These are phyloP conservation scores for Teinopalpus imperialis DNA, from an alignment of 2,888 invertebrate genomes.

Conservation along the genomic window DNA sequence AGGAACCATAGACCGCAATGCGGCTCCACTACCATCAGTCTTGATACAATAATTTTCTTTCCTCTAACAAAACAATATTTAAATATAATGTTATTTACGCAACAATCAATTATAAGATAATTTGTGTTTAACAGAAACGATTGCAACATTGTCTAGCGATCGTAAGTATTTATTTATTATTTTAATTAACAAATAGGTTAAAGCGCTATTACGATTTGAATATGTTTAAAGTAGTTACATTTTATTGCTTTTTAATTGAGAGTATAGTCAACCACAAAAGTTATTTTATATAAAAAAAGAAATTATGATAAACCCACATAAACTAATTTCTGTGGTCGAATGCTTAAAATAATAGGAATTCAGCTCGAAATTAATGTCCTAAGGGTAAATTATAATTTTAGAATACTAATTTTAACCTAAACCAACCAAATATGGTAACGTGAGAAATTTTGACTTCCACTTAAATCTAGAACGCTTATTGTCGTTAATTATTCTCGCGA, in stretches of 20 bases:
- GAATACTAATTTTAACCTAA: slow-evolving; percentile 23
- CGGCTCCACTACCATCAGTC: no score
- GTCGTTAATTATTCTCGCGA: slow-evolving; percentile 32
- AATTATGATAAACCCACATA: background rate
- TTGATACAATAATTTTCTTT: slow-evolving; percentile 10
- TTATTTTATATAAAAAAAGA: background rate
- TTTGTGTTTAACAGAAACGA: background rate
- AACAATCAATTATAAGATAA: background rate
- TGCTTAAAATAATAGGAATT: background rate
- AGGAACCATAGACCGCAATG: no score
- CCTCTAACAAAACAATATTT: slow-evolving; percentile 3
- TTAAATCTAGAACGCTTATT: slow-evolving; percentile 38
- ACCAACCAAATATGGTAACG: slow-evolving; percentile 27
- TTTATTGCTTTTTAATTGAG: slow-evolving; percentile 12
- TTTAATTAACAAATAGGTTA: slow-evolving; percentile 14
- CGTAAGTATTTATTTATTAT: no score
- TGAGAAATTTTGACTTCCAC: slow-evolving; percentile 36
- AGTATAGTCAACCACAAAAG: slow-evolving; percentile 11
- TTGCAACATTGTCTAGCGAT: no score
- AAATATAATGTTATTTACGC: background rate
- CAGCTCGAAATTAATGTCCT: slow-evolving; percentile 3
- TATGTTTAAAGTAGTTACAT: background rate
- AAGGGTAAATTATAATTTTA: slow-evolving; percentile 12
- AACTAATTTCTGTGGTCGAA: slow-evolving; percentile 3
- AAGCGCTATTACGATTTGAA: slow-evolving; percentile 13